These are phyloP conservation scores for Siniperca undulata DNA, from an alignment of 2,797 vertebrate genomes.

Conservation along the genomic window DNA sequence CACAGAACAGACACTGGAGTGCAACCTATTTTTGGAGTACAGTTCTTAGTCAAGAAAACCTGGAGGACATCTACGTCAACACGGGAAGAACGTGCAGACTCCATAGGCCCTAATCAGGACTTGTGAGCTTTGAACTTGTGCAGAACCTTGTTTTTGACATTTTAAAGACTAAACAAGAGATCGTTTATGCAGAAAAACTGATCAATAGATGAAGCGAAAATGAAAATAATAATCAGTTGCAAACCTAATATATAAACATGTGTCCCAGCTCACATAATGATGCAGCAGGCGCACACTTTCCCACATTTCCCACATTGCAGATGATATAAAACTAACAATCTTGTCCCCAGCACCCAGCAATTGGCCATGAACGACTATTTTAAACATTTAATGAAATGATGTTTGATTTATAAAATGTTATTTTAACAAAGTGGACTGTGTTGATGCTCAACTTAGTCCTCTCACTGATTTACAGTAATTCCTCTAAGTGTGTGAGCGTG, in stretches of 20 bases:
- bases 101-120: not conserved
- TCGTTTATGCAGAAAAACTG: not conserved
- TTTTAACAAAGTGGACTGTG: conserved; percentile 39
- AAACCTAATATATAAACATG: not conserved
- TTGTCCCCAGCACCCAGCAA: conserved; percentile 6
- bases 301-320: conserved; percentile 34
- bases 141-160: not conserved
- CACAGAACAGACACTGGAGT: no score
- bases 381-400: conserved; percentile 26
- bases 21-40: not conserved
- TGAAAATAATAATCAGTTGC: not conserved
- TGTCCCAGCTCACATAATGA: not conserved
- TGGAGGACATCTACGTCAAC: not conserved
- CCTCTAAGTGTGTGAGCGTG: not conserved
- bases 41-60: not conserved
- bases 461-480: conserved; percentile 23
- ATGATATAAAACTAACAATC: conserved; percentile 20
- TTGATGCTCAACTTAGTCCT: conserved; percentile 6
- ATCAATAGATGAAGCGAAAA: not conserved
- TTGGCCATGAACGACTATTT: conserved; percentile 20
- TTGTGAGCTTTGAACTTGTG: not conserved
- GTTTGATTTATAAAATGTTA: conserved; percentile 43
- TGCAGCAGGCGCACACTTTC: conserved; percentile 6
- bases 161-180: not conserved
- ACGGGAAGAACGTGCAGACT: not conserved